Conservation (phyloP, 2,888 invertebrate species). For the Cylindroiulus punctatus region DNA sequence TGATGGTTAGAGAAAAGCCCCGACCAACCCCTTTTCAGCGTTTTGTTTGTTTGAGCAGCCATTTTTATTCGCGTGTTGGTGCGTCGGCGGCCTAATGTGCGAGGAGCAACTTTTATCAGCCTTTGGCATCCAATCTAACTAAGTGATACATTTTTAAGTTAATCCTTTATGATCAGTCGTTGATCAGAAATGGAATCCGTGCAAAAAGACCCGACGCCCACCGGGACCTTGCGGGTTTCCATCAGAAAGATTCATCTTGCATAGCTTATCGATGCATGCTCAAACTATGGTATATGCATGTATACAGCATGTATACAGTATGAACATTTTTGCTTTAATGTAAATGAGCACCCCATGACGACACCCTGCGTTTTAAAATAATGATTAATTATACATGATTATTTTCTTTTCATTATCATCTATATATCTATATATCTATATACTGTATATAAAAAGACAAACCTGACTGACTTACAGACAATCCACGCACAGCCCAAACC, state of each 20-base stretch:
- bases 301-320: too few species aligned
- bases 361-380: too few species aligned
- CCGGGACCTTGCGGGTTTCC: neutral
- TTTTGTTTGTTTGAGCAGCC: constrained; percentile 6
- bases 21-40: constrained; percentile 18
- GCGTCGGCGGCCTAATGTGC: constrained; percentile 18
- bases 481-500: too few species aligned
- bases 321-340: too few species aligned
- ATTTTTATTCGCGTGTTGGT: constrained; percentile 9
- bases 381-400: too few species aligned
- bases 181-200: neutral
- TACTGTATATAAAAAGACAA: too few species aligned
- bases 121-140: constrained; percentile 18
- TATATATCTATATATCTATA: too few species aligned
- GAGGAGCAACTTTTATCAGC: constrained; percentile 10
- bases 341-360: too few species aligned
- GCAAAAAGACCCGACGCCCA: neutral
- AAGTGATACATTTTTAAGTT: neutral
- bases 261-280: too few species aligned
- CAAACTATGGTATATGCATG: too few species aligned
- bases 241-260: neutral
- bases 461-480: too few species aligned
- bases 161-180: neutral
- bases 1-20: constrained; percentile 18
- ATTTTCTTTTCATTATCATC: too few species aligned